Base-by-base conservation (phyloP, 2,113 vertebrate genomes). In the Microcebus murinus region DNA sequence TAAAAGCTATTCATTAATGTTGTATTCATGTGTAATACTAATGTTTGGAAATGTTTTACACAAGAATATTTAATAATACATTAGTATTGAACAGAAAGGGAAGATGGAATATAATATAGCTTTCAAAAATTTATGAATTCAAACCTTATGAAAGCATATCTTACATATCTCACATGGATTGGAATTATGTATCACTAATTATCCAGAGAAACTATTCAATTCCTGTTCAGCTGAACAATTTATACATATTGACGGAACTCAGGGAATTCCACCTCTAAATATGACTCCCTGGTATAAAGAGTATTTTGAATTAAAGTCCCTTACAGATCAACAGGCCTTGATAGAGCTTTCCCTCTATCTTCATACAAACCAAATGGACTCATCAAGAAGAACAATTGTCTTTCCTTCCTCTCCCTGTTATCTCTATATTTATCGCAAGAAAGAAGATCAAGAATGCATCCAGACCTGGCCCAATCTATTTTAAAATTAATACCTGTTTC, bases 1-100 rank as follows among this genome's bases (percentile, higher is more conserved):
- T 97, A 97, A 97, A 87, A 63, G 18, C n/a, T 21, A 86, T 3
- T 17, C 34, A 97, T 94, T 96, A 96, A 95, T 97, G 27, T 74
- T 97, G 20, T 42, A 48, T 3, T 95, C 15, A 55, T 73, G 34
- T 61, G 31, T 71, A 18, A 59, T 87, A 20, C 11, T 93, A 91
- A 1, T 61, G 15, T 50, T 50, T 63, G 61, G 81, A 87, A 97
- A 48, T 96, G 95, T 8, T 87, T 34, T 39, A 39, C 48, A 36
- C 0, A 0, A 83, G 14, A 20, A 52, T 89, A 93, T 81, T 21
- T 80, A 96, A 27, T 34, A 18, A 59, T 17, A 39, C 4, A 52
- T 65, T 50, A 31, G 31, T 71, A 34, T 76, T 84, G 39, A 76
- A n/a, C 55, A 89, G 34, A 83, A 23, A 39, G 27, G 6, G 6